phyloP scores from a whole-genome alignment of 1,140 invertebrate genomes.

The Goniozus legneri region DNA sequence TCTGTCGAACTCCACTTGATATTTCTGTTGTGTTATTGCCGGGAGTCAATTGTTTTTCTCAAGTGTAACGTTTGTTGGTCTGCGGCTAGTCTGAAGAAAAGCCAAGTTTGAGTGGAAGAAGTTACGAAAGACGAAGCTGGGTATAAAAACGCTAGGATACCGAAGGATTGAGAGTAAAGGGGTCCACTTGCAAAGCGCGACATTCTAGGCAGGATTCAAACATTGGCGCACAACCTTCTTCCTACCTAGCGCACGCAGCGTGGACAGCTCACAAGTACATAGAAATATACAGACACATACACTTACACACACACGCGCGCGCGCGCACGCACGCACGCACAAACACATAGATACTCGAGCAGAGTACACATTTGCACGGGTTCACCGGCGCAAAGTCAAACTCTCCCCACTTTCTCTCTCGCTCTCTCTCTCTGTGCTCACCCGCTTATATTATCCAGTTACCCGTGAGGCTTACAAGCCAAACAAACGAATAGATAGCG shows the following conservation, averaged over 20 bases:
- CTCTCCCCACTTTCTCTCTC: slow-evolving; percentile 3
- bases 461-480: slow-evolving; percentile 34
- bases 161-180: too few species aligned
- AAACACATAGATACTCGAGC: slow-evolving; percentile 5
- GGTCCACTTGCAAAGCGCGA: too few species aligned
- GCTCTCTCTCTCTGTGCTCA: slow-evolving; percentile 11
- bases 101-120: too few species aligned
- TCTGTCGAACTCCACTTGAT: too few species aligned
- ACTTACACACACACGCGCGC: background rate
- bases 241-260: background rate
- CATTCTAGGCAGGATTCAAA: slow-evolving; percentile 40
- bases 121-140: too few species aligned
- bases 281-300: background rate
- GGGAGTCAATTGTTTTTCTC: too few species aligned
- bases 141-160: too few species aligned
- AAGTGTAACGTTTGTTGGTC: too few species aligned
- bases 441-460: slow-evolving; percentile 42
- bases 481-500: slow-evolving; percentile 37
- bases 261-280: background rate
- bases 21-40: too few species aligned
- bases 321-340: slow-evolving; percentile 24
- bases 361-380: slow-evolving; percentile 29
- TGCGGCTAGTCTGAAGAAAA: too few species aligned
- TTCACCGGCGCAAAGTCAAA: slow-evolving; percentile 33
- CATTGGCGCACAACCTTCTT: slow-evolving; percentile 22